Evolutionary conservation across 2,888 invertebrate species (phyloP), one percentile per base, ranked within the genome.

Genomic region (Molorchus minor): DNA sequence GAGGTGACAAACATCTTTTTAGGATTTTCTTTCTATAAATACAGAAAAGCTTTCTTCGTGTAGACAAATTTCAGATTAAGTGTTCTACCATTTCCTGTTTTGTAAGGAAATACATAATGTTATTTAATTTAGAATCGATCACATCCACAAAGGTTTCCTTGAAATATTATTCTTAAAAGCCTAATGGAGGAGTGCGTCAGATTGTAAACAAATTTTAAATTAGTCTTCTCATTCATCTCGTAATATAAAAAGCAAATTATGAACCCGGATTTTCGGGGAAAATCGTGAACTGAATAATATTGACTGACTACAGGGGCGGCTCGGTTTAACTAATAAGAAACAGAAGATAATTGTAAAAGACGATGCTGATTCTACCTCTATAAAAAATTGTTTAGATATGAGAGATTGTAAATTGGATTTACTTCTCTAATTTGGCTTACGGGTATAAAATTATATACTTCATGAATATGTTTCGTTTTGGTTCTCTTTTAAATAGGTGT

Each of bases 241-340:
- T 45, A 44, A 54, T 45, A 36, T 20, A 29, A n/a, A 54, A 44
- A 54, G 44, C 51, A 41, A 52, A 52, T 52, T 52, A 52, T 52
- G 40, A 52, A 41, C 40, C 41, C 12, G 41, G 41, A 41, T 52
- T 30, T 30, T 41, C 51, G 51, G 51, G 41, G 40, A 54, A 54
- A 54, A 44, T 30, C 45, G 54, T 44, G 54, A 54, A 29, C 51
- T 17, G 56, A 56, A 56, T 56, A 56, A 61, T 59, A 64, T 67
- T 64, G 56, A 63, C 57, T 65, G 53, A 40, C n/a, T 44, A 3
- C 52, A 58, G 58, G 44, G 41, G 44, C 16, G 21, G 20, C 8
- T 3, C 7, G n/a, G 16, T 17, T n/a, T 4, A 35, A 4, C n/a
- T n/a, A n/a, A n/a, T n/a, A n/a, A n/a, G n/a, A n/a, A n/a, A n/a